Conservation (phyloP, 2,888 invertebrate species). For the Chloroclysta siterata region DNA sequence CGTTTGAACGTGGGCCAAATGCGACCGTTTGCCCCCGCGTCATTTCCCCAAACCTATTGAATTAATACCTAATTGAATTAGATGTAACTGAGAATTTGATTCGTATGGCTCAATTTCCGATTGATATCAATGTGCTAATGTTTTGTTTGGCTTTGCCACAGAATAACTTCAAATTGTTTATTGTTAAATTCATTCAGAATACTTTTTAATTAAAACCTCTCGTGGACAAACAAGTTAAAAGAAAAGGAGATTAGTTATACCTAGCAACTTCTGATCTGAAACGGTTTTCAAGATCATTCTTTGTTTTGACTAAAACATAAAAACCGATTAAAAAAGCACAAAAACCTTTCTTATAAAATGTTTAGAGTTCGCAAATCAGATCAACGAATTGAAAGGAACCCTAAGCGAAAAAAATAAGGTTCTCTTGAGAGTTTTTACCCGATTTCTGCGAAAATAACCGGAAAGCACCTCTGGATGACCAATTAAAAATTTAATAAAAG, state of each 20-base stretch:
- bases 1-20: constrained; percentile 33
- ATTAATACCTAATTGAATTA: constrained; percentile 36
- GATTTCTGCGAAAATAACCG: constrained; percentile 37
- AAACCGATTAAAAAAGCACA: constrained; percentile 12
- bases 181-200: too few species aligned
- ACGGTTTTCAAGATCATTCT: neutral
- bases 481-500: constrained; percentile 47
- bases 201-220: too few species aligned
- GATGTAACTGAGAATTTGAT: constrained; percentile 19
- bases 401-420: constrained; percentile 26
- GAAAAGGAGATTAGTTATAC: neutral
- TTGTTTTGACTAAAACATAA: neutral
- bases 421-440: constrained; percentile 36
- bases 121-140: constrained; percentile 12
- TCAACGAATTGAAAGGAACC: constrained; percentile 31
- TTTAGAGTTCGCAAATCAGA: constrained; percentile 30
- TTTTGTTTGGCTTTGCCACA: constrained; percentile 1
- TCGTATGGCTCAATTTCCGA: constrained; percentile 27
- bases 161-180: neutral
- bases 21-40: constrained; percentile 20
- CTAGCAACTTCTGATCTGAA: neutral
- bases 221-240: too few species aligned
- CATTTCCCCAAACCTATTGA: constrained; percentile 28
- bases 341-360: constrained; percentile 16
- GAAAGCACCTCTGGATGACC: constrained; percentile 38